phyloP scores from a whole-genome alignment of 2,797 vertebrate genomes.

The Aeoliscus strigatus region DNA sequence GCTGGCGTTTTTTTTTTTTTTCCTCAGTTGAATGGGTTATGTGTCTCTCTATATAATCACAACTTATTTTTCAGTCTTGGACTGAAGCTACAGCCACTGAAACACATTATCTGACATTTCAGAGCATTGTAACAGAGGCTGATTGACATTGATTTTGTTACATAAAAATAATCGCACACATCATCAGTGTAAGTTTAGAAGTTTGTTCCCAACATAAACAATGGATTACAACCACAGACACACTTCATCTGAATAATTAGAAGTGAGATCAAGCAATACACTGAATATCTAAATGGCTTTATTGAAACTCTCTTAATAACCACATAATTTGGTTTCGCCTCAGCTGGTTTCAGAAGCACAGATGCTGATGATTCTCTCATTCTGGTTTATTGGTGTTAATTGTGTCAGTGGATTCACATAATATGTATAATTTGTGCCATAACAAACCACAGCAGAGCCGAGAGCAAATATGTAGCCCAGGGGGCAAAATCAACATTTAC shows the following conservation, averaged over 20 bases:
- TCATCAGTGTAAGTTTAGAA: not conserved
- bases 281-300: conserved; percentile 4
- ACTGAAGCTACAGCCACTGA: conserved; percentile 1
- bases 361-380: conserved; percentile 18
- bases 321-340: conserved; percentile 12
- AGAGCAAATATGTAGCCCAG: not conserved
- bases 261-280: conserved; percentile 6
- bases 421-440: conserved; percentile 20
- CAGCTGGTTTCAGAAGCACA: conserved; percentile 9
- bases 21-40: conserved; percentile 14
- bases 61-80: conserved; percentile 16
- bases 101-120: too few relatives aligned
- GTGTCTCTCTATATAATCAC: conserved; percentile 17
- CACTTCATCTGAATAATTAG: conserved; percentile 4
- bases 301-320: conserved; percentile 13
- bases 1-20: conserved; percentile 16
- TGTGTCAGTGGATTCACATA: conserved; percentile 23
- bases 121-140: not conserved
- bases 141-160: too few relatives aligned
- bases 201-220: conserved; percentile 1
- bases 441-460: conserved; percentile 6
- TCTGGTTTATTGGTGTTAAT: conserved; percentile 29
- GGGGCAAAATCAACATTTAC: not conserved
- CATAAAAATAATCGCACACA: too few relatives aligned
- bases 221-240: not conserved